A percentile compares a stretch with the other conserved stretches of the same genome.
phyloP scores from a whole-genome alignment of 2,888 invertebrate genomes.

The Opisthograptis luteolata region DNA sequence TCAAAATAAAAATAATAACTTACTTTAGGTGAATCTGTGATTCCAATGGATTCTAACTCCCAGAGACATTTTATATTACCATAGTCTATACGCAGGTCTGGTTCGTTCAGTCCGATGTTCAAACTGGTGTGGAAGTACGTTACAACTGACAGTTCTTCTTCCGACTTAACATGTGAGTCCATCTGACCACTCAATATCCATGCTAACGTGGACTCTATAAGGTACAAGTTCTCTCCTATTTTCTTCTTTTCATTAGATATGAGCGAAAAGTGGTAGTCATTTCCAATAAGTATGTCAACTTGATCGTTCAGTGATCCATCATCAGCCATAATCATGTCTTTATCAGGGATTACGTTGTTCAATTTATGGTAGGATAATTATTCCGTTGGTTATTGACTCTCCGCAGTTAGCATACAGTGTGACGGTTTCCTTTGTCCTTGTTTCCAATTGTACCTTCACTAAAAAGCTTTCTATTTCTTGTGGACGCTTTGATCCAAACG shows the following conservation, averaged over 20 bases:
- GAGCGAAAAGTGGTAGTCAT: slow-evolving; percentile 30
- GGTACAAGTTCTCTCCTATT: slow-evolving; percentile 27
- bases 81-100: slow-evolving; percentile 30
- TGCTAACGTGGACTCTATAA: slow-evolving; percentile 32
- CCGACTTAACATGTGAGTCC: neutral
- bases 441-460: too few species aligned
- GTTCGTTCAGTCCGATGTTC: neutral
- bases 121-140: slow-evolving; percentile 26
- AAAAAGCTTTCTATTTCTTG: too few species aligned
- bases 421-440: too few species aligned
- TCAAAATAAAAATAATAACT: too few species aligned
- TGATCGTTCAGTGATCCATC: too few species aligned
- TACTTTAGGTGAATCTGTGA: slow-evolving; percentile 14
- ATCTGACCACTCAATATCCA: slow-evolving; percentile 30
- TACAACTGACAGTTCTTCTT: slow-evolving; percentile 16
- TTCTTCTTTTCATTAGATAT: slow-evolving; percentile 21
- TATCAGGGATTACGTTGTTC: too few species aligned
- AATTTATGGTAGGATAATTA: too few species aligned
- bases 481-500: too few species aligned
- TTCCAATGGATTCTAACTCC: slow-evolving; percentile 40
- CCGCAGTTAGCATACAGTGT: too few species aligned
- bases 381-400: too few species aligned
- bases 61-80: slow-evolving; percentile 19
- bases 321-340: too few species aligned
- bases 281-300: too few species aligned